phyloP scores from a whole-genome alignment of 2,797 vertebrate genomes.

The Pristis pectinata region DNA sequence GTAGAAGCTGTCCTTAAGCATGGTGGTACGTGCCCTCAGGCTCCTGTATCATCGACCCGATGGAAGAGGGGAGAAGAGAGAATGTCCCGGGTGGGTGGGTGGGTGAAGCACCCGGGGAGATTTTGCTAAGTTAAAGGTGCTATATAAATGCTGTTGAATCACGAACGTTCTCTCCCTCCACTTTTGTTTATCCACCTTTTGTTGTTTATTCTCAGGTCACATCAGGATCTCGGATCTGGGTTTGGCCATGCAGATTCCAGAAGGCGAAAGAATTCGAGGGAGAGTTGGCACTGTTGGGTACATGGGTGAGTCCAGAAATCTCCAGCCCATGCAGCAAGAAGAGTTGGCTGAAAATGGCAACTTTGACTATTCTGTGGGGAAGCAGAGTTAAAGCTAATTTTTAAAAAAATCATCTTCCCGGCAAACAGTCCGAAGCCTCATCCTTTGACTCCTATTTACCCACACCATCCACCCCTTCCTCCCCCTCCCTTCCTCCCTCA shows the following conservation, averaged over 20 bases:
- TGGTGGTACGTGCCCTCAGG: too few relatives aligned
- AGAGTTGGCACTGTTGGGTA: constrained; percentile 85
- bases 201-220: constrained; percentile 62
- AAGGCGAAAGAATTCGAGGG: constrained; percentile 73
- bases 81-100: too few relatives aligned
- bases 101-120: not conserved
- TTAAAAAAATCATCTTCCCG: too few relatives aligned
- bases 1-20: too few relatives aligned
- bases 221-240: constrained; percentile 88
- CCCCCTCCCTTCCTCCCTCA: too few relatives aligned
- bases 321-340: not conserved
- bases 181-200: not conserved
- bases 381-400: too few relatives aligned
- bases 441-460: too few relatives aligned
- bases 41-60: too few relatives aligned
- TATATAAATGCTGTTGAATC: not conserved
- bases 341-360: not conserved
- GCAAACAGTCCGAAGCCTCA: too few relatives aligned
- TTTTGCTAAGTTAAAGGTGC: not conserved
- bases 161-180: too few relatives aligned
- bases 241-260: constrained; percentile 80
- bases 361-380: not conserved
- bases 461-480: too few relatives aligned
- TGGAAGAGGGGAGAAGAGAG: too few relatives aligned
- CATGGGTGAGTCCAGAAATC: constrained; percentile 68